Conservation (phyloP, 2,888 invertebrate species). For the Phalera bucephala region DNA sequence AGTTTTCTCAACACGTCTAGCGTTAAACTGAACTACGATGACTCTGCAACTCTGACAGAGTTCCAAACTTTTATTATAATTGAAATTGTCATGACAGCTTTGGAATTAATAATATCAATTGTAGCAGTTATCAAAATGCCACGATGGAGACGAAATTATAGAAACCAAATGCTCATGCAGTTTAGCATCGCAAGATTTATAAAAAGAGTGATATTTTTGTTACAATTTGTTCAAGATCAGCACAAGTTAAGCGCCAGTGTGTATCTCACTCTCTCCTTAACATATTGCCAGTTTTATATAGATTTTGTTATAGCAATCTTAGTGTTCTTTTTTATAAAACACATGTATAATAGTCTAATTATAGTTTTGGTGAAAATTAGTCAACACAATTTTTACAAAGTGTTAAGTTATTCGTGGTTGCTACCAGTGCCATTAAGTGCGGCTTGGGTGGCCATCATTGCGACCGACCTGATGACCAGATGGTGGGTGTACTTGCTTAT, state of each 20-base stretch:
- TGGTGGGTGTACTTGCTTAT: constrained; percentile 54
- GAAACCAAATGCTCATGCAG: constrained; percentile 75
- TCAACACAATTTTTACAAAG: constrained; percentile 52
- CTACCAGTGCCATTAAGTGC: constrained; percentile 55
- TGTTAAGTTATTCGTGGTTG: constrained; percentile 60
- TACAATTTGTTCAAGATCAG: constrained; percentile 46
- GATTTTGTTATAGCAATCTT: constrained; percentile 67
- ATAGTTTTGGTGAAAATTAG: constrained; percentile 65
- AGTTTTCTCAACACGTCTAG: constrained; percentile 8
- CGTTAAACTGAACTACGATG: constrained; percentile 6
- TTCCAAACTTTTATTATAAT: constrained; percentile 57
- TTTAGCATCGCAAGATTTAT: constrained; percentile 62
- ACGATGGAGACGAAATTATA: constrained; percentile 69
- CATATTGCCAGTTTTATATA: constrained; percentile 55
- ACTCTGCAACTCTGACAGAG: constrained; percentile 19
- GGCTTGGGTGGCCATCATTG: constrained; percentile 40
- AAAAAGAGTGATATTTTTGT: constrained; percentile 54
- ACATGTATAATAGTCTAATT: constrained; percentile 70
- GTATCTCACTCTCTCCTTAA: constrained; percentile 27
- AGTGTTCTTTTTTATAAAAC: constrained; percentile 69
- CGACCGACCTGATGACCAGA: constrained; percentile 30
- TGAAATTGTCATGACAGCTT: constrained; percentile 65
- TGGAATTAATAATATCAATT: constrained; percentile 59
- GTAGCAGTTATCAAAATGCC: constrained; percentile 59
- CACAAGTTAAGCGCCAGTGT: constrained; percentile 17